Evolutionary conservation across 2,797 vertebrate species (phyloP).

Genomic region (Chanos chanos): DNA sequence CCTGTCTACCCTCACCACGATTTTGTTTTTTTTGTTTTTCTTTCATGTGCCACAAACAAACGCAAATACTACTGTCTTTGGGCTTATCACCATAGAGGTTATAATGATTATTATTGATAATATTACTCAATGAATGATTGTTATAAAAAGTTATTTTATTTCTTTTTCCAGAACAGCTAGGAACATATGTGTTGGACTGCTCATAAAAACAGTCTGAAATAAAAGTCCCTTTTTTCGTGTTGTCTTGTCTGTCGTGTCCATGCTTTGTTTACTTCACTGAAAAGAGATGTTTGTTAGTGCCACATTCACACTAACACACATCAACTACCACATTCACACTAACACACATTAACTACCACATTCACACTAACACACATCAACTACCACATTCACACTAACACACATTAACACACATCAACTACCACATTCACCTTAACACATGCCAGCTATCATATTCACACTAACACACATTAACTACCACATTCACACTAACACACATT

Average conservation of each 20-base stretch:
- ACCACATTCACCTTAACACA: too few relatives aligned
- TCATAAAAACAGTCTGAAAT: constrained; percentile 80
- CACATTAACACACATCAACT: too few relatives aligned
- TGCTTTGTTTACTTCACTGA: neutral
- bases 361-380: too few relatives aligned
- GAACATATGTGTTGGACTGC: constrained; percentile 78
- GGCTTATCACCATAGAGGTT: constrained; percentile 65
- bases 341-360: too few relatives aligned
- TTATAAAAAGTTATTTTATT: constrained; percentile 43
- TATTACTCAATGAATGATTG: constrained; percentile 55
- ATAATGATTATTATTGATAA: constrained; percentile 63
- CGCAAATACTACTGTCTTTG: constrained; percentile 77
- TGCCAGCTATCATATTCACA: too few relatives aligned
- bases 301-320: too few relatives aligned
- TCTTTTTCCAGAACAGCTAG: constrained; percentile 66
- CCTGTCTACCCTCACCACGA: constrained; percentile 51
- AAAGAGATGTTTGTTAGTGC: neutral
- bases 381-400: too few relatives aligned
- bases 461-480: too few relatives aligned
- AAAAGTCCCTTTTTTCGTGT: constrained; percentile 79
- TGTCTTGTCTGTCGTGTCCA: constrained; percentile 40
- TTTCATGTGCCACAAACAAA: constrained; percentile 61
- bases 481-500: too few relatives aligned
- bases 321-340: too few relatives aligned
- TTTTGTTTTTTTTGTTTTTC: constrained; percentile 19